These are phyloP conservation scores for Gandaritis pyraliata DNA, from an alignment of 2,888 invertebrate genomes.

Conservation along the genomic window DNA sequence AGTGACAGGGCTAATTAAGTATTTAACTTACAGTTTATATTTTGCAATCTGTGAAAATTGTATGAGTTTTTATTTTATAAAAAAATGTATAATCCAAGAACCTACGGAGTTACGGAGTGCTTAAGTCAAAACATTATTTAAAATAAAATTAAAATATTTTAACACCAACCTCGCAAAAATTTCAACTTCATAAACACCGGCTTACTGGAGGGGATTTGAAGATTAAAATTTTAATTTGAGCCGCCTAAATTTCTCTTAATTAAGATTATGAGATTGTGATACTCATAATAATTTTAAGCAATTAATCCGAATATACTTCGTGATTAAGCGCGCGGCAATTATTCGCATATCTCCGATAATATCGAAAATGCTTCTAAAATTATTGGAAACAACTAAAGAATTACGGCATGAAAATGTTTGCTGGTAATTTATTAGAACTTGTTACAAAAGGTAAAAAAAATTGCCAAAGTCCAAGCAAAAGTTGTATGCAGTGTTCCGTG, in stretches of 20 bases:
- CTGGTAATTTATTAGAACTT: too few relatives aligned
- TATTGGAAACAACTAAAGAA: background rate
- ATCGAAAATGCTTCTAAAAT: conserved; percentile 8
- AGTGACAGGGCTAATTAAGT: too few relatives aligned
- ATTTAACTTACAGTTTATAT: too few relatives aligned
- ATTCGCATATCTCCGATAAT: conserved; percentile 54
- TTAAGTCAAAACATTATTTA: conserved; percentile 5
- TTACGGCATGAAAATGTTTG: too few relatives aligned
- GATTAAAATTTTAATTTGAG: conserved; percentile 79
- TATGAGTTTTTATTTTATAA: background rate
- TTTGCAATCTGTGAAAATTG: background rate
- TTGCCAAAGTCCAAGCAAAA: too few relatives aligned
- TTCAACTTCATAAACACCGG: conserved; percentile 57
- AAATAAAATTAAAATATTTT: conserved; percentile 43
- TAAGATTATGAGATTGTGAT: conserved; percentile 82
- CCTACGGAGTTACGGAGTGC: background rate
- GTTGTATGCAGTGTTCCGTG: too few relatives aligned
- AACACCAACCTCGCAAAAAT: conserved; percentile 49
- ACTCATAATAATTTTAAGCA: conserved; percentile 79
- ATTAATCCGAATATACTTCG: conserved; percentile 76
- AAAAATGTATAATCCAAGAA: background rate
- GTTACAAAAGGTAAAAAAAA: too few relatives aligned
- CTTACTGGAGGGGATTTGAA: conserved; percentile 62
- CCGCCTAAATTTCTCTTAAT: conserved; percentile 77
- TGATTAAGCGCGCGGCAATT: conserved; percentile 64